A percentile compares a stretch with the other conserved stretches of the same genome.
Conservation (phyloP, 2,113 vertebrate genomes). For the Azemiops feae region DNA sequence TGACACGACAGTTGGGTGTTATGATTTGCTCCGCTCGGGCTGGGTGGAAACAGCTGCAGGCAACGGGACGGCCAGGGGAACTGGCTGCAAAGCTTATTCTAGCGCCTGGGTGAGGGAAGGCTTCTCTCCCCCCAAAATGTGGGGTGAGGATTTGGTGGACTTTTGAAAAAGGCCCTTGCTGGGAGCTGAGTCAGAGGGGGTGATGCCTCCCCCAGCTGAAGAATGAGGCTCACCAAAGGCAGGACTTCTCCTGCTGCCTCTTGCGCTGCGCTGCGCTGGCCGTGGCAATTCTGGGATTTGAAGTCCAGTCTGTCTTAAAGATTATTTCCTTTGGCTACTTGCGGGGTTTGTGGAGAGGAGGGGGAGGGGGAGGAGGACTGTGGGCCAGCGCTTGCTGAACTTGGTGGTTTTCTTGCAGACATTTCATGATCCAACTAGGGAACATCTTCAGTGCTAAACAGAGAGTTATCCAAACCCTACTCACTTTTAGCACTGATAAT, state of each 20-base stretch:
- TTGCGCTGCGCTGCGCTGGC: neutral
- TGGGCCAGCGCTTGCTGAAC: neutral
- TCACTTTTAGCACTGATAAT: neutral
- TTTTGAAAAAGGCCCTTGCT: neutral
- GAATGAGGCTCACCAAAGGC: neutral
- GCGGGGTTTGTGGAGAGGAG: neutral
- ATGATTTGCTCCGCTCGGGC: neutral
- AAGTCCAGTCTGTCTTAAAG: neutral
- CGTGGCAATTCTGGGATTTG: neutral
- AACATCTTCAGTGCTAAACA: neutral
- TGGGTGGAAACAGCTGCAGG: neutral
- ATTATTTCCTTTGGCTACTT: neutral
- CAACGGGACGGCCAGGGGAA: neutral
- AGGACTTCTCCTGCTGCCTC: neutral
- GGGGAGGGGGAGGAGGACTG: neutral
- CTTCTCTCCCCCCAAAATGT: neutral
- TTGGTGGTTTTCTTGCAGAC: neutral
- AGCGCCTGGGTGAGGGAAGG: neutral
- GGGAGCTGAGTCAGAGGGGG: neutral
- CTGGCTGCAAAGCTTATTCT: neutral
- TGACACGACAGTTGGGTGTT: neutral
- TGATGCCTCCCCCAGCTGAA: neutral
- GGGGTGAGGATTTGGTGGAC: neutral
- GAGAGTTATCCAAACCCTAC: neutral
- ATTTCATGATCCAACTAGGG: neutral